These are phyloP conservation scores for Ectropis grisescens DNA, from an alignment of 1,140 invertebrate species.

Conservation along the genomic window DNA sequence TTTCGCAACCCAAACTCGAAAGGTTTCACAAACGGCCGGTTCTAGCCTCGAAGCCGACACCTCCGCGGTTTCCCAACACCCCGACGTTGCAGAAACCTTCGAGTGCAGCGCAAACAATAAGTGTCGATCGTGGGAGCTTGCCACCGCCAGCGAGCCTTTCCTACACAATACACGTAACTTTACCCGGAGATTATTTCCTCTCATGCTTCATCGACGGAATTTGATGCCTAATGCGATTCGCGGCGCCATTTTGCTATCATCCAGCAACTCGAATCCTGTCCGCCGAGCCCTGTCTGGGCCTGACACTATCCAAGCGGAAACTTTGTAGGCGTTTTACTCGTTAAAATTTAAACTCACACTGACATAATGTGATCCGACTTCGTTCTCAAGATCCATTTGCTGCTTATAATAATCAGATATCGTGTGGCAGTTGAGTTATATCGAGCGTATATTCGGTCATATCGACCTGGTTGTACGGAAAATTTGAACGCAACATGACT, in stretches of 20 bases:
- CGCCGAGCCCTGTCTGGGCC: too few species aligned
- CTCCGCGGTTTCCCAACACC: constrained; percentile 47
- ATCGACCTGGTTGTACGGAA: too few species aligned
- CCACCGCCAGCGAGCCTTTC: constrained; percentile 27
- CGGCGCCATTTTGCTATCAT: constrained; percentile 21
- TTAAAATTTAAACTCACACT: too few species aligned
- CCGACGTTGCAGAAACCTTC: constrained; percentile 57
- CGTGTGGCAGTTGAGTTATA: too few species aligned
- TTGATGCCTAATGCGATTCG: constrained; percentile 23
- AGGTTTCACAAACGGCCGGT: constrained; percentile 57
- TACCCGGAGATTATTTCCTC: constrained; percentile 33
- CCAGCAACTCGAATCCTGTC: constrained; percentile 15
- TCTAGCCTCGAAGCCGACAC: constrained; percentile 39
- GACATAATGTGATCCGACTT: too few species aligned
- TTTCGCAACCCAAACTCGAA: constrained; percentile 56
- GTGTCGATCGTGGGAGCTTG: constrained; percentile 44
- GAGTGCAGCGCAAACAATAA: constrained; percentile 58
- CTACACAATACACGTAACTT: constrained; percentile 37
- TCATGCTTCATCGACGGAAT: constrained; percentile 44
- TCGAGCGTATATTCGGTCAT: too few species aligned
- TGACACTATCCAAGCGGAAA: too few species aligned
- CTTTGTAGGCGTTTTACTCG: too few species aligned
- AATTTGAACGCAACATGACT: too few species aligned
- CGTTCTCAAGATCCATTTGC: too few species aligned
- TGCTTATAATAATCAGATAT: too few species aligned